Base-by-base conservation (phyloP, 1,140 invertebrate genomes). In the Cotesia typhae region DNA sequence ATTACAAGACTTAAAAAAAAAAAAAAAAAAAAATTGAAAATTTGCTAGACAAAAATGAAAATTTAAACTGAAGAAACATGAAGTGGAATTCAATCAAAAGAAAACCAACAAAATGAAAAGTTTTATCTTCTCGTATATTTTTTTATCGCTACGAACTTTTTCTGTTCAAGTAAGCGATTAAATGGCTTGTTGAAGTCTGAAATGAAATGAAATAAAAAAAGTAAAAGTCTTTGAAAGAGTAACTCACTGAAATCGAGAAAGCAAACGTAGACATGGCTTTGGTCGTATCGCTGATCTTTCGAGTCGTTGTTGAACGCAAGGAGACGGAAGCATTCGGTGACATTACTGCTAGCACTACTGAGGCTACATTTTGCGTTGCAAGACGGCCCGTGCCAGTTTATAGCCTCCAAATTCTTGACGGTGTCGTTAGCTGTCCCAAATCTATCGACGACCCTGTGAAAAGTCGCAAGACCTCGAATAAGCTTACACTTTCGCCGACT, bases 341-440 rank as follows among this genome's bases (percentile, higher is more conserved):
- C 53, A 38, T 72, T 67, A 51, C 35, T 41, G 9, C 20, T 28
- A 10, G 5, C 41, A 47, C 41, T 47, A 47, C 28, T 41, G n/a
- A 67, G n/a, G 36, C 41, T n/a, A 67, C 70, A 72, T 20, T 67
- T 66, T 72, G 66, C 63, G 38, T 51, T 67, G 63, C 70, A 72
- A n/a, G 9, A 59, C 14, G 70, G 64, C 59, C 70, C 70, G 1
- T 60, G 63, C 70, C 70, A 72, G 35, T 72, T 72, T 59, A 72
- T 38, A 6, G 64, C 38, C 63, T 72, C 52, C 10, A 72, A 51
- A 59, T 57, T 59, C 37, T 53, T 64, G 5, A 17, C 17, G 37
- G 70, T 72, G 70, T 72, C 64, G 38, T 72, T 72, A 47, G 41
- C 3, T 20, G 37, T 72, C 52, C 14, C 36, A 41, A 51, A 59